These are phyloP conservation scores for Caenorhabditis sulstoni DNA, from an alignment of 2,888 invertebrate species.

Conservation along the genomic window DNA sequence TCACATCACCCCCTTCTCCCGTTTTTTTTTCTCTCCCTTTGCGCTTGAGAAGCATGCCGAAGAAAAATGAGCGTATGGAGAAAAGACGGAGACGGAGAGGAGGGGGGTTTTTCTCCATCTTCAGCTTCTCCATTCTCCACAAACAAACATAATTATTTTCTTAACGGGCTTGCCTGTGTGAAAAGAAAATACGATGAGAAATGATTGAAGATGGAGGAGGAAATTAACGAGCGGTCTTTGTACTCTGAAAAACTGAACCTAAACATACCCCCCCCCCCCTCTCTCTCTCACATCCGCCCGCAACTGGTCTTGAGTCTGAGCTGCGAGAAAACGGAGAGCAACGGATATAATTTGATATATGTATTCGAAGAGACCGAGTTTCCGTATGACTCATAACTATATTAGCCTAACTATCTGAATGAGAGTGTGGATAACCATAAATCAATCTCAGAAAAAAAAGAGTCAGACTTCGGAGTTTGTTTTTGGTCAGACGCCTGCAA, in stretches of 20 bases:
- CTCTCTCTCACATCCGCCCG: no score
- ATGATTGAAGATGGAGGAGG: slow-evolving; percentile 1
- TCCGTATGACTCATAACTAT: slow-evolving; percentile 19
- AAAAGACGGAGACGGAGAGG: neutral
- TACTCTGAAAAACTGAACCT: slow-evolving; percentile 8
- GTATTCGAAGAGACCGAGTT: no score
- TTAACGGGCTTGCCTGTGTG: neutral
- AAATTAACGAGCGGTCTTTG: slow-evolving; percentile 42
- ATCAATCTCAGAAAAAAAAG: no score
- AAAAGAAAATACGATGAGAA: no score
- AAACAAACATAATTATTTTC: slow-evolving; percentile 46
- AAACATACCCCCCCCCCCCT: no score
- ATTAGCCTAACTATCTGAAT: no score
- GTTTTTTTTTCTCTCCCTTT: no score
- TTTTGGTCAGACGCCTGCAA: no score
- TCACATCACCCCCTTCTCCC: neutral
- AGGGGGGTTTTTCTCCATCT: neutral
- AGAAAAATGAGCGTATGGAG: no score
- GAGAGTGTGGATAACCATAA: no score
- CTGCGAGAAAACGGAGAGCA: neutral
- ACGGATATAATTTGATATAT: slow-evolving; percentile 1
- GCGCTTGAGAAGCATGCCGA: neutral
- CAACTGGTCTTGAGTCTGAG: slow-evolving; percentile 10
- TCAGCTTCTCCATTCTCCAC: neutral
- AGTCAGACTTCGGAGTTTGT: no score